These are phyloP conservation scores for Dicaeum eximium DNA, from an alignment of 2,113 vertebrate species.

Conservation along the genomic window DNA sequence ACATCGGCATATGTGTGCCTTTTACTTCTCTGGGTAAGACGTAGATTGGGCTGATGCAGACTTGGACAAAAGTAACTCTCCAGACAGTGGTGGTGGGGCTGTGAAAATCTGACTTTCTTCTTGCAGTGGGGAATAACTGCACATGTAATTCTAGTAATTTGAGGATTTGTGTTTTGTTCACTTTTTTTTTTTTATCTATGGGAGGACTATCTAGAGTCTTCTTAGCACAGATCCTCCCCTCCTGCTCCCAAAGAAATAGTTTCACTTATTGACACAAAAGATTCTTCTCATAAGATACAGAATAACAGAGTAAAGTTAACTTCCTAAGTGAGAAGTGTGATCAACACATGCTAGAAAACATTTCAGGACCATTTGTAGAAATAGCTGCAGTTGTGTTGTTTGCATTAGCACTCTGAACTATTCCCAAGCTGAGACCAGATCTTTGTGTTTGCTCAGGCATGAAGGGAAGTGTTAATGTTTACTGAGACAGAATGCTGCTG, in stretches of 20 bases:
- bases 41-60: not conserved
- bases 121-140: not conserved
- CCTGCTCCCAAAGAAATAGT: not conserved
- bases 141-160: not conserved
- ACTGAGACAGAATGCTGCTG: conserved; percentile 3
- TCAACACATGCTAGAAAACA: not conserved
- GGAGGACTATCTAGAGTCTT: not conserved
- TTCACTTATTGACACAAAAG: not conserved
- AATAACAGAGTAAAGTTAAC: not conserved
- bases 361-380: conserved; percentile 26
- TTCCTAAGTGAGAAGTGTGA: not conserved
- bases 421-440: conserved; percentile 49
- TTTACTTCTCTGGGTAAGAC: not conserved
- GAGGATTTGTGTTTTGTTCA: fast-evolving
- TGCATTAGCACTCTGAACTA: conserved; percentile 58
- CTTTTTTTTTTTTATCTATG: not conserved
- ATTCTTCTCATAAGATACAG: not conserved
- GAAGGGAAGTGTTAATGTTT: conserved; percentile 50
- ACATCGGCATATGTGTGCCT: fast-evolving
- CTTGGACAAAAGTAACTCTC: not conserved
- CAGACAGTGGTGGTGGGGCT: not conserved
- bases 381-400: conserved; percentile 40
- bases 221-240: not conserved
- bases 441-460: conserved; percentile 55
- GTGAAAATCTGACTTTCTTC: not conserved